Evolutionary conservation across 1,140 invertebrate species (phyloP).

Genomic region (Luehdorfia chinensis): DNA sequence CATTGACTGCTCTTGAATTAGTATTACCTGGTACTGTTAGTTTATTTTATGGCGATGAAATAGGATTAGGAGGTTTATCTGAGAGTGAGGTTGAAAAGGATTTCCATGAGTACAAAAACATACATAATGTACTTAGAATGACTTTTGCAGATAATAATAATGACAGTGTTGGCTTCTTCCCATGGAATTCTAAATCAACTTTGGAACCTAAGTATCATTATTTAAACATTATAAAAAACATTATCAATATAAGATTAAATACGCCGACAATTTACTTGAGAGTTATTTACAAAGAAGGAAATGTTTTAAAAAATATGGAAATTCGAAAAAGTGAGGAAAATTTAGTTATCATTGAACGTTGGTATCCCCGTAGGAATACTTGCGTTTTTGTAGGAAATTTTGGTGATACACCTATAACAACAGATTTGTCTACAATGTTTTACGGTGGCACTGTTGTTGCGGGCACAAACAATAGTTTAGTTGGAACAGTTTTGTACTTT

Average conservation of each 20-base stretch:
- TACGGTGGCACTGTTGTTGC: slow-evolving; percentile 86
- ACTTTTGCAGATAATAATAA: slow-evolving; percentile 62
- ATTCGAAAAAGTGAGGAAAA: slow-evolving; percentile 80
- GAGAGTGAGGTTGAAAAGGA: slow-evolving; percentile 75
- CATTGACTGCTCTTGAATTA: slow-evolving; percentile 82
- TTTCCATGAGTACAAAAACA: slow-evolving; percentile 79
- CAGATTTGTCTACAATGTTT: slow-evolving; percentile 84
- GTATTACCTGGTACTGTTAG: slow-evolving; percentile 88
- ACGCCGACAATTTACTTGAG: slow-evolving; percentile 85
- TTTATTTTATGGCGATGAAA: slow-evolving; percentile 90
- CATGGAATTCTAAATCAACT: slow-evolving; percentile 78
- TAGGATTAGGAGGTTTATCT: slow-evolving; percentile 77
- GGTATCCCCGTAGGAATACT: slow-evolving; percentile 85
- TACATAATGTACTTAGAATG: slow-evolving; percentile 84
- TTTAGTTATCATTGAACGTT: slow-evolving; percentile 84
- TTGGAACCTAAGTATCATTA: slow-evolving; percentile 70
- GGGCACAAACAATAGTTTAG: slow-evolving; percentile 76
- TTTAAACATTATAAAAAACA: slow-evolving; percentile 72
- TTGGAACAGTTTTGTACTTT: slow-evolving; percentile 82
- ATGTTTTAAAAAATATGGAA: slow-evolving; percentile 80
- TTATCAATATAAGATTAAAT: slow-evolving; percentile 77
- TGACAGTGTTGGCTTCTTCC: slow-evolving; percentile 55
- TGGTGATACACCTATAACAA: slow-evolving; percentile 76
- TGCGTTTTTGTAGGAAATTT: slow-evolving; percentile 86
- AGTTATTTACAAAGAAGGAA: slow-evolving; percentile 80